Conservation (phyloP, 2,888 invertebrate genomes). For the Meandrusa payeni region DNA sequence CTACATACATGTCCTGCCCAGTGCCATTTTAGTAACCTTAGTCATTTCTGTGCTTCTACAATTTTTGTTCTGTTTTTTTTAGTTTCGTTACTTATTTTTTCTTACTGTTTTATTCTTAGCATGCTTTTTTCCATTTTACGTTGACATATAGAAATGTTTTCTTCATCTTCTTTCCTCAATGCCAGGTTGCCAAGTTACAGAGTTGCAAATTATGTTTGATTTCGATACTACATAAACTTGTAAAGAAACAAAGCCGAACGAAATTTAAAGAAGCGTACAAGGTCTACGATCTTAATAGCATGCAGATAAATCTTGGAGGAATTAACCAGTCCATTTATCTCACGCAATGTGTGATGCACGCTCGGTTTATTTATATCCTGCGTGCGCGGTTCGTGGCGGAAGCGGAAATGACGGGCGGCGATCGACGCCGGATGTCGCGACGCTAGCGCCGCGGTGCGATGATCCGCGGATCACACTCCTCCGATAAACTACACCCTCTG, state of each 20-base stretch:
- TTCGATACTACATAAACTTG: no score
- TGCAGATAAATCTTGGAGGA: conserved; percentile 50
- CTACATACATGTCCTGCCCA: no score
- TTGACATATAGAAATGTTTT: no score
- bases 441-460: conserved; percentile 43
- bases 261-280: conserved; percentile 12
- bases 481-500: conserved; percentile 30
- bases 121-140: no score
- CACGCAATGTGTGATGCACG: conserved; percentile 66
- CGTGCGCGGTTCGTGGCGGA: conserved; percentile 43
- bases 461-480: conserved; percentile 25
- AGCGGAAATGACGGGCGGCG: conserved; percentile 43
- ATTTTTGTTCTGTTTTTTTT: no score
- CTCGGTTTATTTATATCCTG: conserved; percentile 56
- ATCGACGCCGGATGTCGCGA: conserved; percentile 58
- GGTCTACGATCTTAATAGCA: conserved; percentile 25
- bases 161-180: no score
- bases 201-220: no score
- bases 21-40: no score
- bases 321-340: conserved; percentile 67
- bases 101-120: no score
- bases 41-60: no score
- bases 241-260: conserved; percentile 21
- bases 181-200: no score
- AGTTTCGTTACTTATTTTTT: no score